Conservation (phyloP, 2,113 vertebrate genomes). For the Neotoma lepida region DNA sequence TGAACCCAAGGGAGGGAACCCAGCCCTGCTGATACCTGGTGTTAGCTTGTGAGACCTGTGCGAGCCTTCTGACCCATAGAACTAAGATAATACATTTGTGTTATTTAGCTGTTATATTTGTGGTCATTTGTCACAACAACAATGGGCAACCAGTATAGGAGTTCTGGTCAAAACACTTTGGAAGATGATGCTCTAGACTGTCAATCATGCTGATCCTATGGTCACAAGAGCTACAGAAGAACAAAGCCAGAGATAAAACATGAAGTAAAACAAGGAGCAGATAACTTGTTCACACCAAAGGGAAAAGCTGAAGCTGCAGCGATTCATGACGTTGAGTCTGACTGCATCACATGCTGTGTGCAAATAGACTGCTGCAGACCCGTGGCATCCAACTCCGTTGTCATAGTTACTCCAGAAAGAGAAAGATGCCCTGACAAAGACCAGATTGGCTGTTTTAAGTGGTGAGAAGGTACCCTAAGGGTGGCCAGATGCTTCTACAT, state of each 20-base stretch:
- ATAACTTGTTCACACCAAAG: neutral
- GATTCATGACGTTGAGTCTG: constrained; percentile 49
- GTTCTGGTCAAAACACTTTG: neutral
- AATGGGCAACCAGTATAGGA: neutral
- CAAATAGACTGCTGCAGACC: neutral
- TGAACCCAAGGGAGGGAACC: neutral
- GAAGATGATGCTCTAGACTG: neutral
- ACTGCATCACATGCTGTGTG: neutral
- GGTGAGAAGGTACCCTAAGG: constrained; percentile 26
- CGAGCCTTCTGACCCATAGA: neutral
- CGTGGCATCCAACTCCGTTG: constrained; percentile 26
- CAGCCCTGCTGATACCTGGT: neutral
- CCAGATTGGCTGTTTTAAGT: constrained; percentile 58
- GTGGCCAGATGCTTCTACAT: constrained; percentile 7
- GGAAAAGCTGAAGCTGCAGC: neutral
- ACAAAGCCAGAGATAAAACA: neutral
- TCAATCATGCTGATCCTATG: neutral
- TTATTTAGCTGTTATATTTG: neutral
- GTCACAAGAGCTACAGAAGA: neutral
- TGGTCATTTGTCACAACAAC: neutral
- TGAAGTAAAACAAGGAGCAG: neutral
- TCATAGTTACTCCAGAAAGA: constrained; percentile 62
- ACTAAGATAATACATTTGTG: neutral
- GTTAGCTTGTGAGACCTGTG: neutral
- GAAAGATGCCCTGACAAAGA: constrained; percentile 59